phyloP scores from a whole-genome alignment of 2,797 vertebrate species.

The Sparidentex hasta region DNA sequence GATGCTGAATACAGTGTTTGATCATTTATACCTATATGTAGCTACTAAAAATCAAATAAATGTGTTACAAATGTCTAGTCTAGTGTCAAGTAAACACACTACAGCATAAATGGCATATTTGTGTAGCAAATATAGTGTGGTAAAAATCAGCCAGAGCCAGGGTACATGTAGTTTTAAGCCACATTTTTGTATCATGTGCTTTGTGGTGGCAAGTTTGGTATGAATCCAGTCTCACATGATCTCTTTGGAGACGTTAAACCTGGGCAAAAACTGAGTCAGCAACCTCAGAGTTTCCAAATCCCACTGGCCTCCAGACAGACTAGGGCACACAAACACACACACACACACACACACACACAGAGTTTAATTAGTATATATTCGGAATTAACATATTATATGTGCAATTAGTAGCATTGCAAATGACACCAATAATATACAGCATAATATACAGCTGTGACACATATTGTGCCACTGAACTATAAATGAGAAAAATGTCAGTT shows the following conservation, averaged over 20 bases:
- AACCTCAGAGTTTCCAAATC: conserved; percentile 81
- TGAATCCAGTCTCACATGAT: conserved; percentile 84
- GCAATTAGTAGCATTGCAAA: not conserved
- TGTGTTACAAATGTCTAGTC: not conserved
- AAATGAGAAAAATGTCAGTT: not conserved
- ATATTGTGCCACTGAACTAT: not conserved
- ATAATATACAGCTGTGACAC: too few relatives aligned
- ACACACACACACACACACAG: conserved; percentile 1
- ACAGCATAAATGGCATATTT: not conserved
- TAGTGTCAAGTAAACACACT: not conserved
- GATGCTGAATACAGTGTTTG: not conserved
- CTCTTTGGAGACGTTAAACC: conserved; percentile 74
- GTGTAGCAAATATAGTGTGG: not conserved
- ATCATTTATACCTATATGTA: not conserved
- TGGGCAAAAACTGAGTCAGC: conserved; percentile 77
- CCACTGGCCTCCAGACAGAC: conserved; percentile 88
- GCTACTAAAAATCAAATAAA: not conserved
- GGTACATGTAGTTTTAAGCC: not conserved
- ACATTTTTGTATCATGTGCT: not conserved
- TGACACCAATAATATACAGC: not conserved
- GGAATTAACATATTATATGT: not conserved
- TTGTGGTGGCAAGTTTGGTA: not conserved
- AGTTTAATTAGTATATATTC: not conserved
- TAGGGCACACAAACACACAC: conserved; percentile 63
- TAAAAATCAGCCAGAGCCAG: not conserved